These are phyloP conservation scores for Lucilia sericata DNA, from an alignment of 1,140 invertebrate species.

Conservation along the genomic window DNA sequence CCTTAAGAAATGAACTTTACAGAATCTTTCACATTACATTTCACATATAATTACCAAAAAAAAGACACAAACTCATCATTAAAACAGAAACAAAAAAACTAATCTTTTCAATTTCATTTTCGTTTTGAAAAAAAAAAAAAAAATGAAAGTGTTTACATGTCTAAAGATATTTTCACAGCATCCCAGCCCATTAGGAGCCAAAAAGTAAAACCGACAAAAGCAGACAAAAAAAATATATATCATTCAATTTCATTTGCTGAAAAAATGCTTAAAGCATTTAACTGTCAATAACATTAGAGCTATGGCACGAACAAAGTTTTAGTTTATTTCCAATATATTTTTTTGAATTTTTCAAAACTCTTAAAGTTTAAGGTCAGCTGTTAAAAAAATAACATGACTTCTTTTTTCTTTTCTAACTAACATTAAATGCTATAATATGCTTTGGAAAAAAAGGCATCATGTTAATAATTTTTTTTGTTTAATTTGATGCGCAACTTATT, in stretches of 20 bases:
- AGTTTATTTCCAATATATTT: background rate
- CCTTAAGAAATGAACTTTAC: no score
- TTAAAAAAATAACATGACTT: background rate
- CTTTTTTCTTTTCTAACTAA: background rate
- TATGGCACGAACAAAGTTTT: background rate
- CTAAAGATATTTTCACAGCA: no score
- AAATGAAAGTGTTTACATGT: background rate
- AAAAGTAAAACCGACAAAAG: background rate
- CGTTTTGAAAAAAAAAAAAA: background rate
- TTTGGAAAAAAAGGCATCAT: background rate
- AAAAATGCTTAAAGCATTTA: conserved; percentile 7
- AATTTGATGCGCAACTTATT: conserved; percentile 36
- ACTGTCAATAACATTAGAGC: conserved; percentile 26
- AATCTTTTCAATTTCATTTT: background rate
- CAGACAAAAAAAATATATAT: background rate
- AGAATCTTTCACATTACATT: no score
- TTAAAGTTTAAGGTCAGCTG: background rate
- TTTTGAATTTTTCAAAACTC: no score
- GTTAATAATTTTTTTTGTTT: background rate
- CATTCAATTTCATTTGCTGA: background rate
- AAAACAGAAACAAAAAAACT: background rate
- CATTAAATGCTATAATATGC: background rate
- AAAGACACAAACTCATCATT: no score
- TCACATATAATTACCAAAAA: no score
- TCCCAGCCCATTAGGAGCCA: background rate